Evolutionary conservation across 2,797 vertebrate genomes (phyloP), one percentile per base, ranked within the genome.

Genomic region (Yasuhikotakia modesta): DNA sequence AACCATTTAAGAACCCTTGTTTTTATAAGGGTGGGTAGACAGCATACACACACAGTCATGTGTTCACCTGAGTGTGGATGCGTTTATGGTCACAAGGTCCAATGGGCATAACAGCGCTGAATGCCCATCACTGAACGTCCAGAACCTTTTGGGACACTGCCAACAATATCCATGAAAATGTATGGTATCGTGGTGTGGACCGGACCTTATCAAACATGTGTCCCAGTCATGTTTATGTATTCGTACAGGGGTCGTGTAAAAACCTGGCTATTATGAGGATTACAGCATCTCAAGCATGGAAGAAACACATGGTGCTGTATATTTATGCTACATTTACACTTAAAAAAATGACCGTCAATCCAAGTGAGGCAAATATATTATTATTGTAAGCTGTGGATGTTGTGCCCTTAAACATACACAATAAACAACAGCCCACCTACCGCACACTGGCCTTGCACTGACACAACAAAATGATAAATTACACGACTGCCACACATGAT

Each of bases 401-500:
- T 81, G 82, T 81, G 86, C 70, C 76, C 64, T 87, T 81, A 79
- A 39, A 79, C 67, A 68, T 72, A 82, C 80, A n/a, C 64, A 58
- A 57, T 3, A 74, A 69, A 74, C 32, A 58, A 2, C n/a, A 27
- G 3, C 3, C 60, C 30, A 63, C 60, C 30, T n/a, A 53, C 73
- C 76, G 48, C n/a, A n/a, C 57, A 22, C 30, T 22, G 1, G 72
- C 52, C 69, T 6, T 32, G 21, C 82, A 87, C 86, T 73, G 87
- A 87, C 85, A 81, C 86, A 70, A 80, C 85, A 88, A 82, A 85
- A 79, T 82, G 86, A 89, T 86, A 82, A 88, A 90, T 86, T 70
- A 85, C 86, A 73, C 45, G 45, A 78, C 81, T 85, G 88, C 87
- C 88, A 86, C 72, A 53, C 84, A 83, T 92, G 91, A 92, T 91